phyloP scores from a whole-genome alignment of 2,888 invertebrate species.

The Pandemis cinnamomeana region DNA sequence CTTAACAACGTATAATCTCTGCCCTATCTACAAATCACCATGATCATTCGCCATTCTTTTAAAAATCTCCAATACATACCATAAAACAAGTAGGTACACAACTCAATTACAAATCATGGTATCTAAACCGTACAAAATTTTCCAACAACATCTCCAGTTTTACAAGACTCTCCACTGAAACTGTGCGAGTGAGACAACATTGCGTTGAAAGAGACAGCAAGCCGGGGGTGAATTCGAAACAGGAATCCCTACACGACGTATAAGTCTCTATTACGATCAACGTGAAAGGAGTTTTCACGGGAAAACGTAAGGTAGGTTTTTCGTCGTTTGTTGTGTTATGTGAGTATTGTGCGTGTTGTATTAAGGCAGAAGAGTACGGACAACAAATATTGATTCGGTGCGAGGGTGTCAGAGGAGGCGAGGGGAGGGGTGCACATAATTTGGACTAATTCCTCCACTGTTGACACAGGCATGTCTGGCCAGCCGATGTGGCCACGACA shows the following conservation, averaged over 20 bases:
- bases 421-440: constrained; percentile 75
- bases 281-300: constrained; percentile 37
- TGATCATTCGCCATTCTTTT: neutral
- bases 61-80: constrained; percentile 18
- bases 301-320: constrained; percentile 42
- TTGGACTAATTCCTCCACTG: constrained; percentile 83
- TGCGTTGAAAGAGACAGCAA: constrained; percentile 76
- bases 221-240: constrained; percentile 72
- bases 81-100: constrained; percentile 23
- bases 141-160: constrained; percentile 43
- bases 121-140: constrained; percentile 38
- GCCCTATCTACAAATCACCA: neutral
- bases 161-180: constrained; percentile 63
- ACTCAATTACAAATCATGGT: constrained; percentile 38
- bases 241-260: constrained; percentile 51
- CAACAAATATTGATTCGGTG: constrained; percentile 85
- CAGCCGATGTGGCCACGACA: constrained; percentile 62
- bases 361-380: constrained; percentile 84
- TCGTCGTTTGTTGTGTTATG: constrained; percentile 48
- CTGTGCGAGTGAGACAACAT: constrained; percentile 78
- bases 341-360: constrained; percentile 82
- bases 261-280: constrained; percentile 39
- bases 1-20: neutral
- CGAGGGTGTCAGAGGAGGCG: constrained; percentile 55
- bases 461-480: constrained; percentile 81